phyloP scores from a whole-genome alignment of 2,888 invertebrate genomes.

The Hirtodrosophila confusa region DNA sequence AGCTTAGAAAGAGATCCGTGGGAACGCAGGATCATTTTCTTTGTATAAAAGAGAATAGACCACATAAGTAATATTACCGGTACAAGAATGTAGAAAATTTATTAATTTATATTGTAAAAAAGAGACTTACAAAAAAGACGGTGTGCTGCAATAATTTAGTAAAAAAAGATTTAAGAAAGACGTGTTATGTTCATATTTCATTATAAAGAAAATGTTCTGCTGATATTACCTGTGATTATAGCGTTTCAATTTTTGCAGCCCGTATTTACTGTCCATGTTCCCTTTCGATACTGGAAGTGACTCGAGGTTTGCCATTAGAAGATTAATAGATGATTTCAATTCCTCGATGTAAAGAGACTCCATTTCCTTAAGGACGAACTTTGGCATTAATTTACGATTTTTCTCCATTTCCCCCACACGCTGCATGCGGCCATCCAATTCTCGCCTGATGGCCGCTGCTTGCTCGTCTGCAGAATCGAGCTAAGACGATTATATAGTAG shows the following conservation, averaged over 20 bases:
- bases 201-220: not conserved
- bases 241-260: conserved; percentile 98
- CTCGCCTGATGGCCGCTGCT: conserved; percentile 99
- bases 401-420: conserved; percentile 98
- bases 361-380: conserved; percentile 99
- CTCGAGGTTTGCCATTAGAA: conserved; percentile 99
- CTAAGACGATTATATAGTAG: conserved; percentile 85
- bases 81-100: too few relatives aligned
- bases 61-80: not conserved
- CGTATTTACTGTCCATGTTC: conserved; percentile 98
- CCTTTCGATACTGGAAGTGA: conserved; percentile 99
- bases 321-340: conserved; percentile 97
- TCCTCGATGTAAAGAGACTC: conserved; percentile 99
- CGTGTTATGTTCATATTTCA: not conserved
- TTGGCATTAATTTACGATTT: conserved; percentile 98
- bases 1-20: conserved; percentile 96
- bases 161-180: conserved; percentile 4
- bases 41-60: not conserved
- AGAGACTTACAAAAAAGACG: conserved; percentile 83
- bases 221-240: conserved; percentile 95
- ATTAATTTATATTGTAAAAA: too few relatives aligned
- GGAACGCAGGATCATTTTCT: conserved; percentile 88
- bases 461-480: conserved; percentile 99
- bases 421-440: conserved; percentile 98
- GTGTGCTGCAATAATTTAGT: conserved; percentile 70